phyloP scores from a whole-genome alignment of 2,797 vertebrate genomes.

The Tauraco hartlaubi region DNA sequence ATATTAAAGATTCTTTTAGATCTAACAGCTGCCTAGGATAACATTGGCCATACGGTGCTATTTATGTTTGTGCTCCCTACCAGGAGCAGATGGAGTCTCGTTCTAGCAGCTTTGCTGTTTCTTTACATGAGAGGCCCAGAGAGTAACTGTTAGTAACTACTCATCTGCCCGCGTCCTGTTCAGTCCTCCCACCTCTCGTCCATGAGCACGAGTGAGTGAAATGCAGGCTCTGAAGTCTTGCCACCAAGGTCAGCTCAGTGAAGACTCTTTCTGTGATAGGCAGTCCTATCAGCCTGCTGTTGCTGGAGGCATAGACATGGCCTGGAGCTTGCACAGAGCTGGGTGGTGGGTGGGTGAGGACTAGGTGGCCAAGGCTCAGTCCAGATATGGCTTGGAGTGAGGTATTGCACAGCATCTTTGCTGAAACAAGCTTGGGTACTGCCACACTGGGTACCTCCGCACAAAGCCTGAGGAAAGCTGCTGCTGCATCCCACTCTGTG shows the following conservation, averaged over 20 bases:
- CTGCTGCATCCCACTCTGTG: not conserved
- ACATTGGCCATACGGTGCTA: not conserved
- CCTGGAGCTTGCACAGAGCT: not conserved
- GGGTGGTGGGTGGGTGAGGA: not conserved
- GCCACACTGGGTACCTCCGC: accelerated
- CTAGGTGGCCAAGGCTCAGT: not conserved
- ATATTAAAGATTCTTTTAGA: conserved; percentile 4
- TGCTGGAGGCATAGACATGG: not conserved
- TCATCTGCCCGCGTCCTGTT: not conserved
- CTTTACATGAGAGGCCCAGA: not conserved
- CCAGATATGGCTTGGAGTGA: not conserved
- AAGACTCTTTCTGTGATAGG: not conserved
- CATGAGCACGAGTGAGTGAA: accelerated
- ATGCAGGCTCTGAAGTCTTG: not conserved
- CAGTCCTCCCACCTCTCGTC: not conserved
- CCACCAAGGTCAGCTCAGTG: accelerated
- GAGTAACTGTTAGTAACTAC: not conserved
- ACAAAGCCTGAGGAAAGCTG: not conserved
- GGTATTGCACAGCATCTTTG: not conserved
- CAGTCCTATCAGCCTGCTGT: not conserved
- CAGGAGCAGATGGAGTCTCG: conserved; percentile 50
- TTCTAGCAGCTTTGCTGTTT: not conserved
- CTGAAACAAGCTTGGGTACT: not conserved
- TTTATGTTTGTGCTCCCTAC: conserved; percentile 12
- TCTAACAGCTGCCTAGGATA: not conserved